A percentile compares a stretch with the other conserved stretches of the same genome.
These are phyloP conservation scores for Nowickia ferox DNA, from an alignment of 2,888 invertebrate species.

Conservation along the genomic window DNA sequence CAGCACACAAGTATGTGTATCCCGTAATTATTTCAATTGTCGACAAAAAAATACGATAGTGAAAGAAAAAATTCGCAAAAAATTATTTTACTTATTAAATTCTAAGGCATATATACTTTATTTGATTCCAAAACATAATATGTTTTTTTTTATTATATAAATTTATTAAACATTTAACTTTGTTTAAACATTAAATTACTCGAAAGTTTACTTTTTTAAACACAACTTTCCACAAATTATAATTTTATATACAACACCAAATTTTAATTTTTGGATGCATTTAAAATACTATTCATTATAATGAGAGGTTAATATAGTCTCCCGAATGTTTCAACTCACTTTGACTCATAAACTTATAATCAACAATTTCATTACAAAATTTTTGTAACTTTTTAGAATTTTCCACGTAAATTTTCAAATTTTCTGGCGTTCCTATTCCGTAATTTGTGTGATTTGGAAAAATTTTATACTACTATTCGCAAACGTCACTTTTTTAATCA, in stretches of 20 bases:
- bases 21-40: conserved; percentile 53
- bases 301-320: too few species aligned
- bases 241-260: conserved; percentile 24
- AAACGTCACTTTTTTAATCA: conserved; percentile 72
- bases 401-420: conserved; percentile 41
- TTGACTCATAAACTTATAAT: conserved; percentile 24
- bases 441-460: conserved; percentile 61
- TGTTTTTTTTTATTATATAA: neutral
- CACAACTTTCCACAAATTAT: conserved; percentile 16
- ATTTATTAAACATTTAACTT: neutral
- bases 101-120: conserved; percentile 1
- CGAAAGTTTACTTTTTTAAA: neutral
- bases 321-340: conserved; percentile 43
- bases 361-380: conserved; percentile 18
- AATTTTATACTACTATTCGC: conserved; percentile 69
- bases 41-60: conserved; percentile 47
- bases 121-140: conserved; percentile 26
- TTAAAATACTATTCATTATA: neutral
- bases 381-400: conserved; percentile 23
- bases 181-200: conserved; percentile 3
- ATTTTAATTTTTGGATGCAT: conserved; percentile 8
- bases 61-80: conserved; percentile 28
- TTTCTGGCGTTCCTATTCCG: conserved; percentile 45
- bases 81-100: neutral
- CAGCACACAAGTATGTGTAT: conserved; percentile 56